These are phyloP conservation scores for Polypterus senegalus DNA, from an alignment of 2,113 vertebrate species.

Conservation along the genomic window DNA sequence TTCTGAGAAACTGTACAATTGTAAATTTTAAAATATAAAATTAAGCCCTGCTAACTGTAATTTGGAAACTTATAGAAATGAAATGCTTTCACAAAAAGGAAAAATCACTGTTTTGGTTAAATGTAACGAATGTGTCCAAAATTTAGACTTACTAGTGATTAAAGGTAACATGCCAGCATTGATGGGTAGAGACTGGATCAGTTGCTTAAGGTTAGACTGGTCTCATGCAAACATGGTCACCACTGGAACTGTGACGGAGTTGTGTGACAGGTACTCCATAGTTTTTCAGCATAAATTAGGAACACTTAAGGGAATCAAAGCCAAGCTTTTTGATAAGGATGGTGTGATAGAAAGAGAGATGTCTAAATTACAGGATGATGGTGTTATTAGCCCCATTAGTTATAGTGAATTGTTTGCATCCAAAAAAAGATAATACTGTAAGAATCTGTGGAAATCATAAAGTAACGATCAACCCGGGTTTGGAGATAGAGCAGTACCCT, in stretches of 20 bases:
- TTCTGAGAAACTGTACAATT: no score
- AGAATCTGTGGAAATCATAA: conserved; percentile 11
- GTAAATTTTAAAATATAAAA: no score
- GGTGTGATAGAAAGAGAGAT: conserved; percentile 1
- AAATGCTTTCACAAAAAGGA: no score
- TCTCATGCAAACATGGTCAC: not conserved
- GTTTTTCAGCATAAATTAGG: conserved; percentile 4
- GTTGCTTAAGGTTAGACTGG: conserved; percentile 4
- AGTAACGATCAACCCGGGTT: conserved; percentile 4
- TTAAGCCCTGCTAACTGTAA: no score
- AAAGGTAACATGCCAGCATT: conserved; percentile 6
- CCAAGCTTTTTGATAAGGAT: not conserved
- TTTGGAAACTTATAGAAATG: no score
- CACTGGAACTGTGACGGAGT: not conserved
- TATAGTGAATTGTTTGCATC: conserved; percentile 11
- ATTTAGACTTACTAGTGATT: not conserved
- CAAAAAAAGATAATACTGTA: not conserved
- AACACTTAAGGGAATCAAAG: not conserved
- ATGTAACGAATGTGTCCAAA: not conserved
- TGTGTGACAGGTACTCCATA: not conserved
- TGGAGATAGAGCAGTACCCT: conserved; percentile 8
- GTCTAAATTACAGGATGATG: not conserved
- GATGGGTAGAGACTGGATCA: conserved; percentile 12
- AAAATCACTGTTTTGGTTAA: no score
- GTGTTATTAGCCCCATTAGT: conserved; percentile 2